A percentile compares a stretch with the other conserved stretches of the same genome.
Conservation (phyloP, 2,113 vertebrate genomes). For the Daboia siamensis region DNA sequence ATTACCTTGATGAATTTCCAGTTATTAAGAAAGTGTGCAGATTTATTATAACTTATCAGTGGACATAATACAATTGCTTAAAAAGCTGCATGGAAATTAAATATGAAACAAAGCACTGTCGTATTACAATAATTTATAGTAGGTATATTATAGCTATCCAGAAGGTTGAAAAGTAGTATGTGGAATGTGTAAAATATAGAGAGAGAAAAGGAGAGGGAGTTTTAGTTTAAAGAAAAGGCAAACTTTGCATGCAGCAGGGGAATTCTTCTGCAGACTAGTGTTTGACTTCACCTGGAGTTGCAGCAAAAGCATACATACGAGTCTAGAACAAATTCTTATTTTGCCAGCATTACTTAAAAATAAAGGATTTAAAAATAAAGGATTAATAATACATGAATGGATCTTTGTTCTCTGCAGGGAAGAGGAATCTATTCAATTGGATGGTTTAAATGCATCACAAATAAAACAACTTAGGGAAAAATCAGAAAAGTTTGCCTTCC, state of each 20-base stretch:
- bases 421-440: constrained; percentile 95
- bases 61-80: not conserved
- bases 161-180: not conserved
- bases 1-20: not conserved
- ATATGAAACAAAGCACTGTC: not conserved
- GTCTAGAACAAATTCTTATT: not conserved
- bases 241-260: too few relatives aligned
- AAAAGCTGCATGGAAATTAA: not conserved
- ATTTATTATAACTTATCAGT: not conserved
- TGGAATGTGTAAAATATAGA: not conserved
- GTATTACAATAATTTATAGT: not conserved
- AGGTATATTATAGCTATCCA: not conserved
- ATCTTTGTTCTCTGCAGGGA: constrained; percentile 74
- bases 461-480: constrained; percentile 96
- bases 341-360: not conserved
- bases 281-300: not conserved
- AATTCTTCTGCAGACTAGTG: not conserved
- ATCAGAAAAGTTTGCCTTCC: constrained; percentile 94
- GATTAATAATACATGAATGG: not conserved
- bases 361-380: not conserved
- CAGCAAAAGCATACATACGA: not conserved
- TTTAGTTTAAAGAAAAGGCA: not conserved
- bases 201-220: not conserved
- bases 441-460: constrained; percentile 94
- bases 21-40: not conserved